These are phyloP conservation scores for Stichodactyla mertensii DNA, from an alignment of 64 coral and sea anemone species.

Conservation along the genomic window DNA sequence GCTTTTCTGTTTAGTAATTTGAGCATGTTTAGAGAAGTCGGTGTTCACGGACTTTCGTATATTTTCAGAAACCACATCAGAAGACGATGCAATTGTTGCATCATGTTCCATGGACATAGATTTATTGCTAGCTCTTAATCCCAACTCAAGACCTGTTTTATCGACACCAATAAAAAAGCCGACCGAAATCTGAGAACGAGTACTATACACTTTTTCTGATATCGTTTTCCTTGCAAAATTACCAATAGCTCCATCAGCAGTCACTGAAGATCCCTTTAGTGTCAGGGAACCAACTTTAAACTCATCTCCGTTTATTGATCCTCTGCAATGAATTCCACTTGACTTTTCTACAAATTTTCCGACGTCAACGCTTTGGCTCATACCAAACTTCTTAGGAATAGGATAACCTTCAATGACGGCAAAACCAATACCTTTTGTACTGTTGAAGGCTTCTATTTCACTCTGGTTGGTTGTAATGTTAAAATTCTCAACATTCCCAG, in stretches of 20 bases:
- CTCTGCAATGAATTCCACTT: slow-evolving; percentile 42
- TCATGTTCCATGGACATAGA: slow-evolving; percentile 45
- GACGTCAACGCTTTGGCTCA: slow-evolving; percentile 1
- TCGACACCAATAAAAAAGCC: slow-evolving; percentile 26
- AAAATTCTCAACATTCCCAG: slow-evolving; percentile 36
- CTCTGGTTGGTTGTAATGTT: slow-evolving; percentile 33
- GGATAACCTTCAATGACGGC: slow-evolving; percentile 23
- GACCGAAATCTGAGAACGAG: slow-evolving; percentile 14
- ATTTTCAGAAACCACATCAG: slow-evolving; percentile 38
- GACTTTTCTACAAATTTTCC: slow-evolving; percentile 37
- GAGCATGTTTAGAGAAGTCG: slow-evolving; percentile 18
- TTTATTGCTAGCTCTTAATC: slow-evolving; percentile 15
- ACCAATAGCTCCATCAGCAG: slow-evolving; percentile 39
- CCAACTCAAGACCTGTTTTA: slow-evolving; percentile 24
- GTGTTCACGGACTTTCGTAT: slow-evolving; percentile 41
- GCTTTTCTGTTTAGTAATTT: slow-evolving; percentile 15
- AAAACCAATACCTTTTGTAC: slow-evolving; percentile 40
- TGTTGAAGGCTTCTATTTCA: slow-evolving; percentile 42
- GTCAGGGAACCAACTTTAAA: slow-evolving; percentile 29
- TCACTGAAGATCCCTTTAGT: slow-evolving; percentile 44
- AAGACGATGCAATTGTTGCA: slow-evolving; percentile 49
- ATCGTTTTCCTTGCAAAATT: slow-evolving; percentile 42
- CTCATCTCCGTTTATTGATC: slow-evolving; percentile 40
- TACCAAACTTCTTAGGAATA: slow-evolving; percentile 35
- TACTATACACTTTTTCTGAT: slow-evolving; percentile 36